These are phyloP conservation scores for Torymus tubicola DNA, from an alignment of 2,888 invertebrate genomes.

Conservation along the genomic window DNA sequence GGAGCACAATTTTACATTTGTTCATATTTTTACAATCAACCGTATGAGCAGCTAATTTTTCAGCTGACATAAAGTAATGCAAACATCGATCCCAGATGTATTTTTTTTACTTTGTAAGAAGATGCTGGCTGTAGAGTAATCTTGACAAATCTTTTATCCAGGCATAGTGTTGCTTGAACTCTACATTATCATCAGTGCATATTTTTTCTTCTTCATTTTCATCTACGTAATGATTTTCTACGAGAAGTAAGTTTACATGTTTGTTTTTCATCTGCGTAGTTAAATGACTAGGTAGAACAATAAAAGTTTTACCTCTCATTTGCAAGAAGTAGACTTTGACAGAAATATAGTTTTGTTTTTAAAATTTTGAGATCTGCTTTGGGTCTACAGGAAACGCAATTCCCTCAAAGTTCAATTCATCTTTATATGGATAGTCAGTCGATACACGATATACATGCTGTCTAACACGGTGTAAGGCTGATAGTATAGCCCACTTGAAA, in stretches of 20 bases:
- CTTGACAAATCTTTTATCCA: constrained; percentile 55
- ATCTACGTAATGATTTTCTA: constrained; percentile 13
- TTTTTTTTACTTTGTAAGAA: constrained; percentile 3
- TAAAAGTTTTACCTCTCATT: constrained; percentile 1
- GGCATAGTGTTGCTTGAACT: constrained; percentile 28
- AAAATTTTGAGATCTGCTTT: constrained; percentile 25
- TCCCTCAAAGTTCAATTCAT: constrained; percentile 42
- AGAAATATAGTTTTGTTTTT: constrained; percentile 24
- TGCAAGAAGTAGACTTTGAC: constrained; percentile 38
- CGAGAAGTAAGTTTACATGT: constrained; percentile 9
- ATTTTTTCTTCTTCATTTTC: background rate
- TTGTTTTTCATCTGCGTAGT: background rate
- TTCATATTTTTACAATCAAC: constrained; percentile 39
- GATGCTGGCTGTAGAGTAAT: constrained; percentile 45
- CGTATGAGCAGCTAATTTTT: constrained; percentile 43
- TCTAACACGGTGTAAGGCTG: too few species aligned
- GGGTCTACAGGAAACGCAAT: constrained; percentile 40
- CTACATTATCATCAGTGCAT: background rate
- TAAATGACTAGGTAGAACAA: background rate
- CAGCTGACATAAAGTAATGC: constrained; percentile 41
- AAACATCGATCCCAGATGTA: constrained; percentile 53
- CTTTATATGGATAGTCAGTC: background rate
- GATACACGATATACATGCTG: too few species aligned
- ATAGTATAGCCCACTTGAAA: too few species aligned
- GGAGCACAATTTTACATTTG: constrained; percentile 48